These are phyloP conservation scores for Chloebia gouldiae DNA, from an alignment of 2,113 vertebrate genomes.

Conservation along the genomic window DNA sequence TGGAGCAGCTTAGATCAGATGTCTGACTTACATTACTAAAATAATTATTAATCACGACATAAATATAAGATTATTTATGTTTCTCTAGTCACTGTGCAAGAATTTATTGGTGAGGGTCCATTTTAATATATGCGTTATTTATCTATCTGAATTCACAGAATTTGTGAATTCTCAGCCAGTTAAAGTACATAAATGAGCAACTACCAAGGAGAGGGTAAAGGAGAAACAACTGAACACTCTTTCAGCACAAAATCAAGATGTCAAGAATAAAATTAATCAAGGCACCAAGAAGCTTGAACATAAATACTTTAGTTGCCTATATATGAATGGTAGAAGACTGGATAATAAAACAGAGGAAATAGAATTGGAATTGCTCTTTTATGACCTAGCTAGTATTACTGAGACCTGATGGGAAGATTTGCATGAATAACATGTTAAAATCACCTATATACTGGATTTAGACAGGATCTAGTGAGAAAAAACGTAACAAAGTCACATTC, in stretches of 20 bases:
- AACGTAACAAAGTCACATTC: neutral
- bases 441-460: neutral
- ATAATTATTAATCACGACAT: neutral
- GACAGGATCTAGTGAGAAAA: neutral
- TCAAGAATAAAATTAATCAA: constrained; percentile 41
- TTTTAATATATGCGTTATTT: neutral
- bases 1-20: neutral
- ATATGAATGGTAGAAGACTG: neutral
- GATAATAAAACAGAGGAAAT: constrained; percentile 45
- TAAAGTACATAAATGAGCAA: neutral
- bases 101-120: neutral
- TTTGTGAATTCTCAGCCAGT: neutral
- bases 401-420: neutral
- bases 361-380: constrained; percentile 24
- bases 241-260: constrained; percentile 26
- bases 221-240: constrained; percentile 14
- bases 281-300: neutral
- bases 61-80: neutral
- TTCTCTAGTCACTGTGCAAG: neutral
- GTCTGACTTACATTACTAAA: neutral
- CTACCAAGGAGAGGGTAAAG: neutral
- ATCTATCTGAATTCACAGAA: neutral
- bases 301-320: neutral
- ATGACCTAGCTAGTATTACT: neutral
- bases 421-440: constrained; percentile 8